Evolutionary conservation across 2,888 invertebrate genomes (phyloP).

Genomic region (Machimus atricapillus): DNA sequence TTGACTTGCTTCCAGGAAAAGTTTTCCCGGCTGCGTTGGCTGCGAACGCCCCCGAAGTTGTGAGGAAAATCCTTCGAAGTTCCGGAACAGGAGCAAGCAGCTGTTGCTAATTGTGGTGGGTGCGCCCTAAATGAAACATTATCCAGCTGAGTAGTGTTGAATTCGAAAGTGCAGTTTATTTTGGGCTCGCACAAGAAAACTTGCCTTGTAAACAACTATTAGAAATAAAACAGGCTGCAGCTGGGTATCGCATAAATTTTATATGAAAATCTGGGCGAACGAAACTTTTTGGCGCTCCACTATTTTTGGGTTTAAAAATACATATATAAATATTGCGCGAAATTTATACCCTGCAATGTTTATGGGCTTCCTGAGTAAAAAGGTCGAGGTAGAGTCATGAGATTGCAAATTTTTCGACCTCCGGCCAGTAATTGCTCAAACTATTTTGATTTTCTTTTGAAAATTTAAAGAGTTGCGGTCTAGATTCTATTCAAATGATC

Average conservation of each 20-base stretch:
- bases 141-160: slow-evolving; percentile 1
- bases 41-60: not conserved
- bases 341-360: not conserved
- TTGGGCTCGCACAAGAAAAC: slow-evolving; percentile 14
- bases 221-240: slow-evolving; percentile 5
- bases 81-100: not conserved
- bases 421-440: not conserved
- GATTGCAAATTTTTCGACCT: not conserved
- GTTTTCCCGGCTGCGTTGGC: not conserved
- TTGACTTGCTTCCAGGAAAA: not conserved
- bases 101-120: slow-evolving; percentile 9
- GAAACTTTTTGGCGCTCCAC: not conserved
- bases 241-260: slow-evolving; percentile 1
- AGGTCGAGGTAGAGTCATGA: not conserved
- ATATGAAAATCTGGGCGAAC: not conserved
- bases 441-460: not conserved
- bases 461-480: not conserved
- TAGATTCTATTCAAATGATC: not conserved
- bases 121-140: not conserved
- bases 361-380: not conserved
- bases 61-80: not conserved
- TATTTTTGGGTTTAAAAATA: not conserved
- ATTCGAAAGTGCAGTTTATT: slow-evolving; percentile 12
- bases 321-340: not conserved
- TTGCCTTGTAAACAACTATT: slow-evolving; percentile 23